phyloP scores from a whole-genome alignment of 1,140 invertebrate species.

The Coelopa frigida region DNA sequence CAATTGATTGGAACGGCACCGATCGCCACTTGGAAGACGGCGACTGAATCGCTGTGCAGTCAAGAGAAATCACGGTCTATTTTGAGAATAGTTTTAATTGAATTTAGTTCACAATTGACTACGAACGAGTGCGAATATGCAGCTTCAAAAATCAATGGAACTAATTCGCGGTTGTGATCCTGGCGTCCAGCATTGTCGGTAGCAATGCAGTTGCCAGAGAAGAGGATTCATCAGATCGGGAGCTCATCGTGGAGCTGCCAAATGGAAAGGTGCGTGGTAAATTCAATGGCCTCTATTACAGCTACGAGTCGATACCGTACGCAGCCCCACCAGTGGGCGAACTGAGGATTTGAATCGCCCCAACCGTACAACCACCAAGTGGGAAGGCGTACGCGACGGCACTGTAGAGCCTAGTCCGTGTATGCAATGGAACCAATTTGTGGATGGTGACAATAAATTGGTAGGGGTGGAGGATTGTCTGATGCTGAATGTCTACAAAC shows the following conservation, averaged over 20 bases:
- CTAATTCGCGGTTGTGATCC: no score
- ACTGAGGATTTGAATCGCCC: constrained; percentile 37
- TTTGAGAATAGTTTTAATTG: no score
- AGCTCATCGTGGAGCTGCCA: constrained; percentile 15
- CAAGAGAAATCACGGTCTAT: no score
- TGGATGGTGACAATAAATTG: constrained; percentile 12
- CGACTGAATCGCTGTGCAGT: no score
- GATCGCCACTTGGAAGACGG: no score
- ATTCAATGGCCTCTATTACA: constrained; percentile 45
- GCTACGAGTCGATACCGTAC: constrained; percentile 48
- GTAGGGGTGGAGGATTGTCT: constrained; percentile 40
- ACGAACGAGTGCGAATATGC: no score
- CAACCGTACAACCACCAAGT: constrained; percentile 11
- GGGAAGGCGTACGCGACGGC: constrained; percentile 19
- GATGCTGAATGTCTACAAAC: constrained; percentile 39
- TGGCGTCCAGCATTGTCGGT: no score
- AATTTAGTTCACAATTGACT: no score
- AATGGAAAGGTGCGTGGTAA: constrained; percentile 45
- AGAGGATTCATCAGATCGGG: no score
- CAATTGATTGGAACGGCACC: no score
- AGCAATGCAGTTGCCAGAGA: no score
- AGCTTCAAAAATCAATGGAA: no score
- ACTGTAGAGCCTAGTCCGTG: constrained; percentile 14
- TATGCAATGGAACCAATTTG: constrained; percentile 25
- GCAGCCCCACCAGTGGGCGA: constrained; percentile 45